These are phyloP conservation scores for Sepioteuthis lessoniana DNA, from an alignment of 2,888 invertebrate genomes.

Conservation along the genomic window DNA sequence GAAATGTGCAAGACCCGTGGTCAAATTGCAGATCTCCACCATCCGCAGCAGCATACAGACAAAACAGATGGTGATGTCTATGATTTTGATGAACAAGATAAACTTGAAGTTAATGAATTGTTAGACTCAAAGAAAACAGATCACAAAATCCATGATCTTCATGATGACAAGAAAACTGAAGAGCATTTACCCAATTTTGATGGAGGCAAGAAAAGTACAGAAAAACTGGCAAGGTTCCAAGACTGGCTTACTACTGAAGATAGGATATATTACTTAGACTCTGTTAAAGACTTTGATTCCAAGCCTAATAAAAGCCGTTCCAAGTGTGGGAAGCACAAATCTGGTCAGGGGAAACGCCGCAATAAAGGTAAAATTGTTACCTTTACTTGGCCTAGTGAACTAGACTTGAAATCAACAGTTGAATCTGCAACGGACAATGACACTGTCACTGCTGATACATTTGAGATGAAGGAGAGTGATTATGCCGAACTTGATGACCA, in stretches of 20 bases:
- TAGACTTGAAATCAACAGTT: neutral
- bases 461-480: neutral
- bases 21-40: slow-evolving; percentile 34
- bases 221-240: slow-evolving; percentile 37
- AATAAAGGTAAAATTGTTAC: slow-evolving; percentile 43
- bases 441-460: neutral
- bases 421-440: neutral
- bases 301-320: slow-evolving; percentile 36
- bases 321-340: neutral
- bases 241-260: neutral
- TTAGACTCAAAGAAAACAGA: slow-evolving; percentile 1
- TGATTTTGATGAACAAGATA: slow-evolving; percentile 44
- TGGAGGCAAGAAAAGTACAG: neutral
- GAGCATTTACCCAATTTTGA: slow-evolving; percentile 24
- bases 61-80: slow-evolving; percentile 34
- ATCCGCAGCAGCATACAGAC: neutral
- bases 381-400: slow-evolving; percentile 34
- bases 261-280: slow-evolving; percentile 6
- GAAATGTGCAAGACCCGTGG: neutral
- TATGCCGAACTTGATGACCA: neutral
- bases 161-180: neutral
- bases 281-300: neutral
- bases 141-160: neutral
- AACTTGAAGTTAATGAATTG: neutral
- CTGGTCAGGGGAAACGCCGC: slow-evolving; percentile 44